These are phyloP conservation scores for Corvus cornix DNA, from an alignment of 2,113 vertebrate species.

Conservation along the genomic window DNA sequence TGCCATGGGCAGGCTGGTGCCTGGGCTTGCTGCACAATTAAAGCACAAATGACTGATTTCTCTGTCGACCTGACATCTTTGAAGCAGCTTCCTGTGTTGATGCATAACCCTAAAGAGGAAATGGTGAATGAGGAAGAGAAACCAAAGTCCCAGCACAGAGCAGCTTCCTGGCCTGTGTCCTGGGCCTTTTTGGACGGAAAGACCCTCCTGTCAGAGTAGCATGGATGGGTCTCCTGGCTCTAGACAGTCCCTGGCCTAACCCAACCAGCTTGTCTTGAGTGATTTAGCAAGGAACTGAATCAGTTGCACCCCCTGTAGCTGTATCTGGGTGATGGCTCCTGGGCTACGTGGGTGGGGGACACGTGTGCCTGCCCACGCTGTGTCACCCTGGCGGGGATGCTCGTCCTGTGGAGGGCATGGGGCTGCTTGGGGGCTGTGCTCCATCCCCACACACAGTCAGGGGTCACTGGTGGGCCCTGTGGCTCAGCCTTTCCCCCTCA, in stretches of 20 bases:
- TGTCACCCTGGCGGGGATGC: not conserved
- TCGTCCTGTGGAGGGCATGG: rapidly evolving
- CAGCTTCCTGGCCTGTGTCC: rapidly evolving
- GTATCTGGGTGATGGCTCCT: not conserved
- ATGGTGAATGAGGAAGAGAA: not conserved
- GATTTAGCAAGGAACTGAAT: rapidly evolving
- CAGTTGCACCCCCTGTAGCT: not conserved
- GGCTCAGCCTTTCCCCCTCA: not conserved
- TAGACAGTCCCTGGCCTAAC: not conserved
- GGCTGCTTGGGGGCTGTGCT: not conserved
- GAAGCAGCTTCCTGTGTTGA: not conserved
- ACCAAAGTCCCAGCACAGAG: rapidly evolving
- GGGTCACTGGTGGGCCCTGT: rapidly evolving
- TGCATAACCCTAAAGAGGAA: not conserved
- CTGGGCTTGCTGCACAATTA: rapidly evolving
- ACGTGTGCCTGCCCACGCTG: not conserved
- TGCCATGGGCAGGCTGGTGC: not conserved
- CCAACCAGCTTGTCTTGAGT: not conserved
- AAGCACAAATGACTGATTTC: not conserved
- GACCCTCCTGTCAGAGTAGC: not conserved
- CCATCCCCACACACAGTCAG: no score
- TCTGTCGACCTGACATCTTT: rapidly evolving
- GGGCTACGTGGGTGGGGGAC: rapidly evolving
- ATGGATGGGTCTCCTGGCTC: not conserved
- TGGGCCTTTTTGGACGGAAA: not conserved